Evolutionary conservation across 2,888 invertebrate genomes (phyloP), one percentile per base, ranked within the genome.

Genomic region (Darwinula stevensoni): DNA sequence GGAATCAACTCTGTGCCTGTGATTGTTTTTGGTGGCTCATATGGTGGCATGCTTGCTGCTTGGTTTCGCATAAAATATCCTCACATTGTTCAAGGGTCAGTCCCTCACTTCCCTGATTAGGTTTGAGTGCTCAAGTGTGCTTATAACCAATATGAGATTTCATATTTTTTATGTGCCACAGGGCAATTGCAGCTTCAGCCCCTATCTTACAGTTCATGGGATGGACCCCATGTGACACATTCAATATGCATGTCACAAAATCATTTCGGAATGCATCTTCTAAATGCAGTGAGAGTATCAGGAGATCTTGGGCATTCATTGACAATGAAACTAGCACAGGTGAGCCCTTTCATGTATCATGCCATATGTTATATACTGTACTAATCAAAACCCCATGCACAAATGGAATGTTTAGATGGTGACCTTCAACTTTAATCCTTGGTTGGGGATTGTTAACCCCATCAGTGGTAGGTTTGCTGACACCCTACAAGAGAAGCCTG

Each of bases 31-130:
- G 61, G 67, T 45, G 76, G 94, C 0, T 88, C 86, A 0, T 94
- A 97, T 49, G 94, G 94, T 1, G 94, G 94, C 16, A 94, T 97
- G 94, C 53, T 97, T 16, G 62, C 91, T 1, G 75, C 91, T 1
- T 97, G 91, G 75, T 63, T 94, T 44, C 63, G 91, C 22, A 72
- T 86, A 51, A 94, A 91, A 52, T 94, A 91, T 54, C 91, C 91
- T 0, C 73, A 80, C 45, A 46, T 76, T 17, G 66, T 86, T 5
- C 54, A 59, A 16, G 91, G 67, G 67, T 67, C 46, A 40, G 47
- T 36, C 18, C 11, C 13, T 3, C 16, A 18, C 2, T n/a, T 6
- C 22, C 22, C n/a, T n/a, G n/a, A n/a, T n/a, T n/a, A n/a, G n/a
- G n/a, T n/a, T n/a, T n/a, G n/a, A n/a, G n/a, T 31, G 12, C 14